phyloP scores from a whole-genome alignment of 2,888 invertebrate species.

The Molanna angustata region DNA sequence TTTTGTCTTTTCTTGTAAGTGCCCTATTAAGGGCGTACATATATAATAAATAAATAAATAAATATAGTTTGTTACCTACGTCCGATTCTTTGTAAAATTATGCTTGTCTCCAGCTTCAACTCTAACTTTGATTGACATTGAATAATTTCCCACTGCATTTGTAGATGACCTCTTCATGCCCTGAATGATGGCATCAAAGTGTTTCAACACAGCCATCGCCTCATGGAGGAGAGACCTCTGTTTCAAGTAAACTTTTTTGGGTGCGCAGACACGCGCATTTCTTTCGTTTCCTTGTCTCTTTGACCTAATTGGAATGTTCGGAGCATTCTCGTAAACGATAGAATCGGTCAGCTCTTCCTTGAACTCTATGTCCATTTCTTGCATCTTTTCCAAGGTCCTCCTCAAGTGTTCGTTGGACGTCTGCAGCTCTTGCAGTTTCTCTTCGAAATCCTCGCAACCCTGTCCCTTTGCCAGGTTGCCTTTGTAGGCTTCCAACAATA shows the following conservation, averaged over 20 bases:
- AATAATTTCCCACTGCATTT: too few species aligned
- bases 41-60: too few species aligned
- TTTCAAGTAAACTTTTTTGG: not conserved
- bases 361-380: not conserved
- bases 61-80: too few species aligned
- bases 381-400: not conserved
- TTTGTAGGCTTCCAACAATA: not conserved
- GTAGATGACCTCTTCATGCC: too few species aligned
- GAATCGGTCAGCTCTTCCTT: not conserved
- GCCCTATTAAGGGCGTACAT: too few species aligned
- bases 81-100: too few species aligned
- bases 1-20: too few species aligned
- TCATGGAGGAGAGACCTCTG: not conserved
- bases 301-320: not conserved
- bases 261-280: not conserved
- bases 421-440: not conserved
- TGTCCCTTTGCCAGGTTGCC: not conserved
- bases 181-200: too few species aligned
- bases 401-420: not conserved
- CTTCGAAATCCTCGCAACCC: not conserved
- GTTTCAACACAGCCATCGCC: not conserved
- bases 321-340: not conserved
- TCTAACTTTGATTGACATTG: too few species aligned
- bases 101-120: too few species aligned
- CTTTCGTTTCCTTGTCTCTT: not conserved